phyloP scores from a whole-genome alignment of 1,140 invertebrate species.

The Leptopilina clavipes region DNA sequence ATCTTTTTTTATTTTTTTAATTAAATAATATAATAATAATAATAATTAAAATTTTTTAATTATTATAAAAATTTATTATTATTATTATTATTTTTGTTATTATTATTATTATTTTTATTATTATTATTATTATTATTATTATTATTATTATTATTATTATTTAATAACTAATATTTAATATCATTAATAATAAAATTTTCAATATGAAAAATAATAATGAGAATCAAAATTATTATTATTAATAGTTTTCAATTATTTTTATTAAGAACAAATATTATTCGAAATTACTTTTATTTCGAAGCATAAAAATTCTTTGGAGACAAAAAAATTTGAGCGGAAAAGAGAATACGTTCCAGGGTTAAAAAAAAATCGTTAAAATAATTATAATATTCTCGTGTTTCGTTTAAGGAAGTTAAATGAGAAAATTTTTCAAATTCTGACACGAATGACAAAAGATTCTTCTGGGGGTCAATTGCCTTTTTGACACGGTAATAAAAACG shows the following conservation, averaged over 20 bases:
- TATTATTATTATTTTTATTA: no score
- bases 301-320: background rate
- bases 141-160: no score
- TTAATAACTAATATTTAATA: no score
- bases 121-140: no score
- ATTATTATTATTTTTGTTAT: no score
- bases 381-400: background rate
- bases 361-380: background rate
- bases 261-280: no score
- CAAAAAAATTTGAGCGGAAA: background rate
- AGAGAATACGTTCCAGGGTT: conserved; percentile 9
- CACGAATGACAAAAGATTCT: conserved; percentile 26
- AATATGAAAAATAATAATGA: background rate
- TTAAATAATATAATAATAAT: no score
- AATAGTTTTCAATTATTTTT: no score
- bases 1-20: no score
- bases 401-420: conserved; percentile 14
- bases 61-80: no score
- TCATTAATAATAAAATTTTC: background rate
- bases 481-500: conserved; percentile 19
- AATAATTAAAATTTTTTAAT: no score
- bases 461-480: conserved; percentile 32
- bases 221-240: no score
- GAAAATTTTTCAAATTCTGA: background rate
- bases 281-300: background rate